Conservation (phyloP, 2,797 vertebrate species). For the Anomalospiza imberbis region DNA sequence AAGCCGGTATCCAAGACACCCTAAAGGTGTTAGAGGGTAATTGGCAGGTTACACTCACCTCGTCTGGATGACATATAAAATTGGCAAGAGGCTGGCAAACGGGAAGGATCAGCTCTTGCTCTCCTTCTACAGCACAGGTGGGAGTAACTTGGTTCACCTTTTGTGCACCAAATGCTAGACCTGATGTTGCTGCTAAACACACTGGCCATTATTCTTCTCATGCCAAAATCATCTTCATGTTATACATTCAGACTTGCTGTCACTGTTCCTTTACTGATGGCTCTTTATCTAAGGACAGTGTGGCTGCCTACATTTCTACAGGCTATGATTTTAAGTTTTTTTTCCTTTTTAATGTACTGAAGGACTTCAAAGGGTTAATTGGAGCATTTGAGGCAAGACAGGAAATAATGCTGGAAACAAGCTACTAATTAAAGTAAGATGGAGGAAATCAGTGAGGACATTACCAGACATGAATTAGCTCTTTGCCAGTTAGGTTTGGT, state of each 20-base stretch:
- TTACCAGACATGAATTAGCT: not conserved
- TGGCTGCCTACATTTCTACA: not conserved
- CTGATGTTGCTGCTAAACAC: not conserved
- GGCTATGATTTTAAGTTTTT: not conserved
- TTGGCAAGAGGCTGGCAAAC: not conserved
- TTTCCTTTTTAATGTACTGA: not conserved
- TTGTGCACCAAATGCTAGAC: not conserved
- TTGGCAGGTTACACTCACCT: not conserved
- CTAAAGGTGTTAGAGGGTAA: not conserved
- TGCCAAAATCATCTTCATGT: not conserved
- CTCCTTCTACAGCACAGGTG: not conserved
- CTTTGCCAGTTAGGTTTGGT: not conserved
- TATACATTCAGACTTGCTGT: not conserved
- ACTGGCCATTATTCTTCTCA: not conserved
- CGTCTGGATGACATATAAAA: conserved; percentile 9
- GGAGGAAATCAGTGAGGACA: not conserved
- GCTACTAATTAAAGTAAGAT: not conserved
- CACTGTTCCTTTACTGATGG: not conserved
- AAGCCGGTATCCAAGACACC: not conserved
- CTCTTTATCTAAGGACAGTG: not conserved
- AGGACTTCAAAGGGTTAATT: not conserved
- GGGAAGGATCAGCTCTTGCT: not conserved
- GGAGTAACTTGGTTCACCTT: not conserved
- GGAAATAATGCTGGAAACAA: not conserved
- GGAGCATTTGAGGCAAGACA: not conserved